Percentiles rank a stretch among this genome's conserved stretches.
Conservation (phyloP, 2,113 vertebrate species). For the Ophthalmolycus amberensis region DNA sequence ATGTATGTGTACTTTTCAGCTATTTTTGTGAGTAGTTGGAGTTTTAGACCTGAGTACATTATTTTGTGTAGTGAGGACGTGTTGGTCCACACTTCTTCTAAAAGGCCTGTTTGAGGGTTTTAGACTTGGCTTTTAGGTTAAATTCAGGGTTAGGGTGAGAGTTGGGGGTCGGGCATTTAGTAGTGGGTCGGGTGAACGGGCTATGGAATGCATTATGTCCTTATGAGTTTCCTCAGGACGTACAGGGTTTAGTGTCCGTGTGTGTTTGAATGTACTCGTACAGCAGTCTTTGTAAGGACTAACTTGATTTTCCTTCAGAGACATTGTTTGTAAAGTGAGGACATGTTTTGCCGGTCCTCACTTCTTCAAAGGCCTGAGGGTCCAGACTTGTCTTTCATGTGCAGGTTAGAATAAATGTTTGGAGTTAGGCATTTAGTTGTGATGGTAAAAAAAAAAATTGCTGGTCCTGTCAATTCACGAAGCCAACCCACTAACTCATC, state of each 20-base stretch:
- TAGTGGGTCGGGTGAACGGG: too few species aligned
- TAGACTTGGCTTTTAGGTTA: neutral
- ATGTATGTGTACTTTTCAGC: too few species aligned
- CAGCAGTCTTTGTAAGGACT: neutral
- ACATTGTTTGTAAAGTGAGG: too few species aligned
- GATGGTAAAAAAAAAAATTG: neutral
- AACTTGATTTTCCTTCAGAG: too few species aligned
- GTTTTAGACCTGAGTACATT: neutral
- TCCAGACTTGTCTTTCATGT: neutral
- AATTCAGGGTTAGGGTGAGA: neutral
- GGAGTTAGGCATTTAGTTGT: neutral
- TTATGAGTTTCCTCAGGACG: neutral
- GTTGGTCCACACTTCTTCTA: too few species aligned
- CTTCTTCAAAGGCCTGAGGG: too few species aligned
- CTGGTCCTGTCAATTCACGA: slow-evolving; percentile 60
- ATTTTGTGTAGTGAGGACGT: too few species aligned
- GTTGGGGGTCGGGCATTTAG: too few species aligned
- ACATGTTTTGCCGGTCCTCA: too few species aligned
- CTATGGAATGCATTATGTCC: neutral
- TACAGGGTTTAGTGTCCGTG: too few species aligned
- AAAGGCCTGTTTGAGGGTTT: neutral
- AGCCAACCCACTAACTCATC: slow-evolving; percentile 55
- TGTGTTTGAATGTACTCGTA: neutral
- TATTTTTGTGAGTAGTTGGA: neutral
- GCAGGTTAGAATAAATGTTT: neutral